Evolutionary conservation across 2,888 invertebrate species (phyloP).

Genomic region (Drosophila tripunctata): DNA sequence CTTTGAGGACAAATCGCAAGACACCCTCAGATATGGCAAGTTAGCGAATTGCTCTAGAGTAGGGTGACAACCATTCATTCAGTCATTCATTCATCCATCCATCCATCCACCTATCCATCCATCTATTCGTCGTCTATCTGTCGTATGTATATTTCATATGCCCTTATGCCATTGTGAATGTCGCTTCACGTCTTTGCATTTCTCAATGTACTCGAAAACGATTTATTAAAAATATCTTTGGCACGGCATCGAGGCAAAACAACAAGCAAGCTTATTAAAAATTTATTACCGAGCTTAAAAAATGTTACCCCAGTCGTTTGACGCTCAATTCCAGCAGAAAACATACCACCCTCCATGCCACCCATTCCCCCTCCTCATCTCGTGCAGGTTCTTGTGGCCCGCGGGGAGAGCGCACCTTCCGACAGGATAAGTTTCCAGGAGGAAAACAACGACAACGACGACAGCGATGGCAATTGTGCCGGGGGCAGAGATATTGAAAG

Average conservation of each 20-base stretch:
- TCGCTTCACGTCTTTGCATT: conserved; percentile 64
- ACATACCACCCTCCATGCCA: neutral
- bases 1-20: conserved; percentile 69
- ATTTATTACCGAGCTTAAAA: conserved; percentile 79
- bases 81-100: conserved; percentile 21
- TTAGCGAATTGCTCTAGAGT: conserved; percentile 57
- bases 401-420: conserved; percentile 40
- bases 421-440: neutral
- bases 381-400: conserved; percentile 13
- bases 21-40: conserved; percentile 64
- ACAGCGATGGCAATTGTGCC: conserved; percentile 42
- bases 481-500: conserved; percentile 73
- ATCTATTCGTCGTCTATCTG: conserved; percentile 24
- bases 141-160: conserved; percentile 75
- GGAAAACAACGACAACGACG: neutral
- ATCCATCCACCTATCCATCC: conserved; percentile 32
- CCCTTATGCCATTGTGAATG: conserved; percentile 43
- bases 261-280: conserved; percentile 80
- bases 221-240: conserved; percentile 79
- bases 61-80: conserved; percentile 43
- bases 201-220: conserved; percentile 77
- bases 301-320: conserved; percentile 73
- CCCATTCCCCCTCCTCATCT: neutral
- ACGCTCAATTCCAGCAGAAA: conserved; percentile 33
- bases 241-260: conserved; percentile 69